Percentiles rank a stretch among this genome's conserved stretches.
Conservation (phyloP, 2,797 vertebrate species). For the Telmatherina bonti region DNA sequence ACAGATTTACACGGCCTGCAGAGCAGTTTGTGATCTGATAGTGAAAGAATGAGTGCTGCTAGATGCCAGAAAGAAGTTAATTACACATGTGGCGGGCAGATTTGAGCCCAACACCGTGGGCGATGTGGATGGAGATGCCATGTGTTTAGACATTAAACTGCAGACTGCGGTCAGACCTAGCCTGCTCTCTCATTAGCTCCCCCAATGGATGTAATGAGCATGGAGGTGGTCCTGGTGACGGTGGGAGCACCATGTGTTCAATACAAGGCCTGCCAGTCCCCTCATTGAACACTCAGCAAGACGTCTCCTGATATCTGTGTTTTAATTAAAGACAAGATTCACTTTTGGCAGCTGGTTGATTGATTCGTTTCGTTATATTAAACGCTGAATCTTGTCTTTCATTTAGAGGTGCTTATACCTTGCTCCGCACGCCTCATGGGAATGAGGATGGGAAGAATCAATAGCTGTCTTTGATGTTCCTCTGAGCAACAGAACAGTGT, state of each 20-base stretch:
- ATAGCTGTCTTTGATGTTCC: constrained; percentile 71
- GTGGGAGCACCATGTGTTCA: constrained; percentile 55
- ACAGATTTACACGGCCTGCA: constrained; percentile 42
- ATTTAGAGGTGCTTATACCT: constrained; percentile 62
- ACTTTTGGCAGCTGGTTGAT: constrained; percentile 45
- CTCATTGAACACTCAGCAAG: constrained; percentile 45
- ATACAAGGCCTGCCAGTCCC: constrained; percentile 38
- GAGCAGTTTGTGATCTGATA: constrained; percentile 71
- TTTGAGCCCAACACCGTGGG: constrained; percentile 78
- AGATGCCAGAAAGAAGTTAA: constrained; percentile 73
- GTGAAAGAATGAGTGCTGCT: constrained; percentile 70
- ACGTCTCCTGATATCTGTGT: constrained; percentile 43
- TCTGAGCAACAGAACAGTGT: constrained; percentile 47
- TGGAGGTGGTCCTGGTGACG: constrained; percentile 44
- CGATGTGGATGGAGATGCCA: constrained; percentile 76
- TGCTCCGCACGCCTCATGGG: constrained; percentile 39
- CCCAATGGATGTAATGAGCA: constrained; percentile 70
- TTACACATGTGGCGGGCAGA: constrained; percentile 84
- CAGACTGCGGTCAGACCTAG: constrained; percentile 73
- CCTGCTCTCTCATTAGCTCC: constrained; percentile 78
- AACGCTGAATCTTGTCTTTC: constrained; percentile 45
- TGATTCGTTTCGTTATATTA: constrained; percentile 54
- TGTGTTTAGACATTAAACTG: constrained; percentile 79
- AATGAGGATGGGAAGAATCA: constrained; percentile 63
- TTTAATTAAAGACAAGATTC: constrained; percentile 59